Evolutionary conservation across 2,797 vertebrate genomes (phyloP).

Genomic region (Lateolabrax maculatus): DNA sequence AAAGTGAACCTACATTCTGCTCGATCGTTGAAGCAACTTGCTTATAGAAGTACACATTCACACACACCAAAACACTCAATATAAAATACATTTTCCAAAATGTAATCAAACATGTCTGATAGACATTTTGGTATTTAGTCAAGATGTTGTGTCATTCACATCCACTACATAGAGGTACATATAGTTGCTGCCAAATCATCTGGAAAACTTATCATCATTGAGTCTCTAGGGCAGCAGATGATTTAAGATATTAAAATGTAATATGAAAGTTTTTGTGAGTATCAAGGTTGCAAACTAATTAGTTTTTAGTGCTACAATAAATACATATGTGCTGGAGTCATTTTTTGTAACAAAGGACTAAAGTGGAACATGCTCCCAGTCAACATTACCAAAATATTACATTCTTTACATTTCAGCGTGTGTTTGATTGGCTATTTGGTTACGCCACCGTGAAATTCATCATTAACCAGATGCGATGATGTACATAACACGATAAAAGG

Average conservation of each 20-base stretch:
- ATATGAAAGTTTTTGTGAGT: background rate
- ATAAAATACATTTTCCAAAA: background rate
- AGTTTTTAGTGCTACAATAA: background rate
- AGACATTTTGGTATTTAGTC: background rate
- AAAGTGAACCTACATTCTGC: background rate
- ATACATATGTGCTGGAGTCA: too few relatives aligned
- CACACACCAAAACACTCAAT: too few relatives aligned
- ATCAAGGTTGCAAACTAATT: background rate
- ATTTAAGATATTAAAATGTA: background rate
- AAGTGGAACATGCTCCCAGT: background rate
- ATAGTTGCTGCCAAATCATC: background rate
- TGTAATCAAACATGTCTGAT: background rate
- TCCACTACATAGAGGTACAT: background rate
- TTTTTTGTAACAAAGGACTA: background rate
- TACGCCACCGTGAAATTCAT: background rate
- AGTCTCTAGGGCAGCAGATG: background rate
- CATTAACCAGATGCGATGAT: background rate
- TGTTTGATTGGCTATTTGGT: background rate
- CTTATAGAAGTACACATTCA: background rate
- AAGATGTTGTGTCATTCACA: background rate
- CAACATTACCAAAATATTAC: background rate
- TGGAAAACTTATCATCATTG: too few relatives aligned
- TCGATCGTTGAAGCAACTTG: background rate
- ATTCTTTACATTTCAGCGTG: background rate
- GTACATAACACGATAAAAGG: background rate